Evolutionary conservation across 1,140 invertebrate species (phyloP), one percentile per base, ranked within the genome.

Genomic region (Drosophila mojavensis): DNA sequence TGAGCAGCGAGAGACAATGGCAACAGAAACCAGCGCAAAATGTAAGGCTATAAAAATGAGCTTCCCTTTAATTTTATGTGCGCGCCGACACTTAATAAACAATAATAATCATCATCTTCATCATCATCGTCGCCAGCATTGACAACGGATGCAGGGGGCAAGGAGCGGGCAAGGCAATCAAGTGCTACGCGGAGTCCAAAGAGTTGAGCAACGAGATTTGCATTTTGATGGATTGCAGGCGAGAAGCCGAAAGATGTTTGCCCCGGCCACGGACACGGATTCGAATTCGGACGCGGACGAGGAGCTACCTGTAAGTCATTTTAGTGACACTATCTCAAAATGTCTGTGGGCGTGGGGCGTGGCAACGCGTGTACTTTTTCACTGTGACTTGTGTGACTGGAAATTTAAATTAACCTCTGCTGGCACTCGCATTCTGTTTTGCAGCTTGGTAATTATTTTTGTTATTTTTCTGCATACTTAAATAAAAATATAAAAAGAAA

Each of bases 221-320:
- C 88, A 91, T 90, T 91, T 90, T 90, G 88, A 90, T 91, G 88
- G 88, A 90, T 89, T 79, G 83, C 82, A 86, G 67, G 64, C 75
- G 70, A 78, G 62, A 66, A 78, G 60, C 58, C 56, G 33, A 65
- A 75, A 70, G 66, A 67, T 71, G 76, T 66, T 75, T 61, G 59
- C 33, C 50, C 17, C 41, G 26, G 47, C 59, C 47, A 70, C 53
- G 55, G 62, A 78, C 50, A n/a, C 43, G 26, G 47, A 67, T 43
- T 24, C 20, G 20, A 24, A 61, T 39, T 24, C 20, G 60, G 47
- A 67, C 43, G 51, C 45, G 26, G 47, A 67, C 47, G 60, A 41
- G 55, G 61, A 80, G 51, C 58, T 77, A 89, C 78, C 78, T 88
- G 86, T 86, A 90, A 90, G 79, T 86, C 79, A 90, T 90, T 90